Base-by-base conservation (phyloP, 1,140 invertebrate species). In the Drosophila orena region DNA sequence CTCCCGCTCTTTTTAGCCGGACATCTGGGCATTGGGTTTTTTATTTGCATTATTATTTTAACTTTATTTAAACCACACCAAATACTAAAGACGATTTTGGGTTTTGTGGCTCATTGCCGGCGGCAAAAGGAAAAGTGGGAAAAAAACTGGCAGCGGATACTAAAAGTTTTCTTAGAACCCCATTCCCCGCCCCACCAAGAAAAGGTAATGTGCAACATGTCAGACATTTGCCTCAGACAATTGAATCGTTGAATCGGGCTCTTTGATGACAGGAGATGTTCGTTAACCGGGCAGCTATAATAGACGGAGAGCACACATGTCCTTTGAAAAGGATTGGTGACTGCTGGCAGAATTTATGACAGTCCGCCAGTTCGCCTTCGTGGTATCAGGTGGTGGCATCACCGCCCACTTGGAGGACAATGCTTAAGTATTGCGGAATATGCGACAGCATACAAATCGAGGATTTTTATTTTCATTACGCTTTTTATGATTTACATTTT, bases 11-110 rank as follows among this genome's bases (percentile, higher is more conserved):
- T 37, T 42, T 42, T 22, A 69, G 22, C 71, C 54, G 66, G 59
- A 75, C 72, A 76, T 35, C 47, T 66, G 72, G 72, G 49, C 72
- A 76, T 52, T 68, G 84, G 79, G 83, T 88, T 88, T 89, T 88
- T 79, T 79, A 83, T 69, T 46, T 69, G 62, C 66, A 79, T 84
- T 88, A 88, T 88, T 88, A 84, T 88, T 88, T 84, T 89, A 89
- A 88, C 83, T 88, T 88, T 88, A 89, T 88, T 88, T 89, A 88
- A 88, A 88, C 84, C 84, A 88, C 84, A 88, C 85, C 89, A 88
- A 88, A 88, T 88, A 88, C 84, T 88, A 89, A 88, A 88, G 84
- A 88, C 84, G 84, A 88, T 88, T 88, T 88, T 89, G 79, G 89
- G 79, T 88, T 88, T 88, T 88, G 83, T 88, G 84, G 84, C 84